Conservation (phyloP, 2,797 vertebrate genomes). For the Delichon dasypus region DNA sequence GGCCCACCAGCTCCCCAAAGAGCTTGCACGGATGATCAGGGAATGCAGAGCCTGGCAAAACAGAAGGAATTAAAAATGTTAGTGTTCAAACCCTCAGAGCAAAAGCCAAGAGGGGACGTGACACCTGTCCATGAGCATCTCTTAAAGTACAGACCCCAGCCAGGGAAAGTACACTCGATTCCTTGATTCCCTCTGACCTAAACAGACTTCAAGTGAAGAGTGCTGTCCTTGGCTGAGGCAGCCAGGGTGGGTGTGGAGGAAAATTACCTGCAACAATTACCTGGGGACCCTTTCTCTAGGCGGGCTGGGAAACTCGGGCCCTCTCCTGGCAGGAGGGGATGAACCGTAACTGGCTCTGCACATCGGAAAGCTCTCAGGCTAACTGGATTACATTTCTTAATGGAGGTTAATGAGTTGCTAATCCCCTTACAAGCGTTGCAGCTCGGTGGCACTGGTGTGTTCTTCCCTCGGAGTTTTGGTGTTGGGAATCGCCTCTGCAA, state of each 20-base stretch:
- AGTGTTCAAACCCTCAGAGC: neutral
- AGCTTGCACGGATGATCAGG: neutral
- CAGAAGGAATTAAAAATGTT: neutral
- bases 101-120: neutral
- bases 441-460: accelerated
- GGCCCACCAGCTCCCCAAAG: neutral
- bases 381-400: neutral
- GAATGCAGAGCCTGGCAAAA: neutral
- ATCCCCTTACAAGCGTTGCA: accelerated
- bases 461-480: accelerated
- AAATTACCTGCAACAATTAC: neutral
- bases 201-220: neutral
- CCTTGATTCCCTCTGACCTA: neutral
- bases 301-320: accelerated
- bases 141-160: neutral
- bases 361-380: neutral
- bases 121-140: neutral
- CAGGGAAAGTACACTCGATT: neutral
- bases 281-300: accelerated
- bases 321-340: accelerated
- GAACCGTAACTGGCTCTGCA: accelerated
- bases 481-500: neutral
- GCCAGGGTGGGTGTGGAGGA: neutral
- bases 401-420: neutral
- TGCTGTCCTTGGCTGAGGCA: neutral